Conservation (phyloP, 2,888 invertebrate species). For the Drosophila cognata region DNA sequence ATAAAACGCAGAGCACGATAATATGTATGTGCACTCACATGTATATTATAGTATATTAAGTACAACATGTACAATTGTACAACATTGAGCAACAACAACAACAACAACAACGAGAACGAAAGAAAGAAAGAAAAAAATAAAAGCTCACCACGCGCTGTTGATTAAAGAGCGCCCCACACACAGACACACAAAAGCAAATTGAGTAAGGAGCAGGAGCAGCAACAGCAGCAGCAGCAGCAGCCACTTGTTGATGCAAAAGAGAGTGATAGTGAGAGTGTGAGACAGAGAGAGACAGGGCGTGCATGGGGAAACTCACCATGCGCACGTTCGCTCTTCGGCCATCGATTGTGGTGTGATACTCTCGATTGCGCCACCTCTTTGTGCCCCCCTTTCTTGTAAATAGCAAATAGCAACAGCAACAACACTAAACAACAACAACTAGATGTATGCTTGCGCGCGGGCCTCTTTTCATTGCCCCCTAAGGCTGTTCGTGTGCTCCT, state of each 20-base stretch:
- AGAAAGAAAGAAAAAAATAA: not conserved
- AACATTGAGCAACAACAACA: slow-evolving; percentile 27
- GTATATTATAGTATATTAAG: slow-evolving; percentile 35
- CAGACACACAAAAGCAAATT: slow-evolving; percentile 52
- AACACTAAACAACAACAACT: not conserved
- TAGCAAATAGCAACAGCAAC: slow-evolving; percentile 13
- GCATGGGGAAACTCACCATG: slow-evolving; percentile 58
- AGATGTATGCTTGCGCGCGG: slow-evolving; percentile 17
- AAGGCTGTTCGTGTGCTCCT: slow-evolving; percentile 39
- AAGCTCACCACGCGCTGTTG: slow-evolving; percentile 69
- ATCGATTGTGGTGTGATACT: slow-evolving; percentile 62
- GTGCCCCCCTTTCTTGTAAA: slow-evolving; percentile 33
- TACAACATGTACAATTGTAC: slow-evolving; percentile 34
- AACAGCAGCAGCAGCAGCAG: slow-evolving; percentile 38
- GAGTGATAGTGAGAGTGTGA: slow-evolving; percentile 8
- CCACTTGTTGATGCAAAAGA: slow-evolving; percentile 72
- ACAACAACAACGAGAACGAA: not conserved
- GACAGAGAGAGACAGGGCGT: not conserved
- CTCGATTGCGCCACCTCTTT: slow-evolving; percentile 18
- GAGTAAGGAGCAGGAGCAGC: slow-evolving; percentile 62
- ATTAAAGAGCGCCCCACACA: slow-evolving; percentile 58
- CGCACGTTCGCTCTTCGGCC: slow-evolving; percentile 35
- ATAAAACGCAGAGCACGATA: slow-evolving; percentile 69
- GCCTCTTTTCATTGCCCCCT: slow-evolving; percentile 27
- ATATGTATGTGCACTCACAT: slow-evolving; percentile 35